Base-by-base conservation (phyloP, 1,140 invertebrate genomes). In the Halictus rubicundus region DNA sequence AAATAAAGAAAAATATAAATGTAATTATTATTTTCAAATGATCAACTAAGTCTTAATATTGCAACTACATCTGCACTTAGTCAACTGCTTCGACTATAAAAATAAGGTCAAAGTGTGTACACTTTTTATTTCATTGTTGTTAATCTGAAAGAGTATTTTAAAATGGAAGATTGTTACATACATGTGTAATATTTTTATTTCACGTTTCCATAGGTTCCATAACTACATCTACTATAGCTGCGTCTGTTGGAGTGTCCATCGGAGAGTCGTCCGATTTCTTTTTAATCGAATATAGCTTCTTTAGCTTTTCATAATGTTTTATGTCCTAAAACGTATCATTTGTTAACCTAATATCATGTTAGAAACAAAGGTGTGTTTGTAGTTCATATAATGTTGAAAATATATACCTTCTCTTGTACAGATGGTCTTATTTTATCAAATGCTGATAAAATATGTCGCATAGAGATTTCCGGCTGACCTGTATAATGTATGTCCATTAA, bases 351-450 rank as follows among this genome's bases (percentile, higher is more conserved):
- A 9, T 39, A 69, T 46, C 60, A 73, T 5, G 23, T 68, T 71
- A 61, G 61, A 6, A 54, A 70, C 21, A 66, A 25, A 1, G 42
- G 32, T 32, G 32, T 32, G 32, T 52, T 60, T 49, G 23, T 64
- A 52, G 57, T 52, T 63, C 63, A 46, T 57, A 16, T 32, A 68
- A 37, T 8, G 21, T 21, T 6, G 54, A 25, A 42, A 66, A 57
- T 63, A 57, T 27, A 64, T 86, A 96, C 96, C 92, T 96, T 96
- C 71, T 94, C 91, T 27, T 95, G 95, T 6, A 98, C 96, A 16
- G 97, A 98, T 12, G 97, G 97, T 88, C 95, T 95, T 66, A 97
- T 95, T 93, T 96, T 97, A 23, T 92, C 89, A 23, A 98, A 93
- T 7, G 97, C 97, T 52, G 83, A 78, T 64, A 94, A 88, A 85